Base-by-base conservation (phyloP, 2,888 invertebrate species). In the Sphaerophoria rueppellii region DNA sequence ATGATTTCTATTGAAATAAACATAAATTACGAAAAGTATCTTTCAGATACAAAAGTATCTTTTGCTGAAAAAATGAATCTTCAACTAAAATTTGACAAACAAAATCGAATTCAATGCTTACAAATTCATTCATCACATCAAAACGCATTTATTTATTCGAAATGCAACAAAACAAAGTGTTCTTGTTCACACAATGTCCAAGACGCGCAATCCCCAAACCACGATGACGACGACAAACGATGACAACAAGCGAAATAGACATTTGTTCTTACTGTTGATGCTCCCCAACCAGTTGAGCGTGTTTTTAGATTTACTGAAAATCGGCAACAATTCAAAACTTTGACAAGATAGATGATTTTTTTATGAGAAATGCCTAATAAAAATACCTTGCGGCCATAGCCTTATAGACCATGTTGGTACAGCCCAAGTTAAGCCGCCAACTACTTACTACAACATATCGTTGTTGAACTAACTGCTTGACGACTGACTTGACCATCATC, bases 401-500 rank as follows among this genome's bases (percentile, higher is more conserved):
- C 58, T 24, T 40, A 35, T 24, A 24, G 24, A 58, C 43, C 43
- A 37, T 12, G 24, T 24, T 24, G 24, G 24, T 24, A 24, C 24
- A 24, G 24, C 24, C 24, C 46, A 55, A 48, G 58, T 65, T 63
- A 43, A 82, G 52, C 24, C 24, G 63, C 69, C 72, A 76, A 61
- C 60, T 75, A 37, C 35, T 24, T 46, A 43, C n/a, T 24, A 32
- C 43, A 46, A 32, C 48, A 32, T 63, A 58, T 58, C 37, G 48
- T 35, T 63, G 34, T 40, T 46, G 43, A 74, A 74, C 74, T 82
- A 57, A 78, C 82, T 82, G 78, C 58, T 48, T 77, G 79, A 75
- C 80, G 79, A 83, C 80, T 83, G 65, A 83, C 80, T 83, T 76
- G 80, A 80, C 83, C 80, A 83, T 83, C 83, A 83, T 83, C 83